phyloP scores from a whole-genome alignment of 2,113 vertebrate species.

The Archocentrus centrarchus region DNA sequence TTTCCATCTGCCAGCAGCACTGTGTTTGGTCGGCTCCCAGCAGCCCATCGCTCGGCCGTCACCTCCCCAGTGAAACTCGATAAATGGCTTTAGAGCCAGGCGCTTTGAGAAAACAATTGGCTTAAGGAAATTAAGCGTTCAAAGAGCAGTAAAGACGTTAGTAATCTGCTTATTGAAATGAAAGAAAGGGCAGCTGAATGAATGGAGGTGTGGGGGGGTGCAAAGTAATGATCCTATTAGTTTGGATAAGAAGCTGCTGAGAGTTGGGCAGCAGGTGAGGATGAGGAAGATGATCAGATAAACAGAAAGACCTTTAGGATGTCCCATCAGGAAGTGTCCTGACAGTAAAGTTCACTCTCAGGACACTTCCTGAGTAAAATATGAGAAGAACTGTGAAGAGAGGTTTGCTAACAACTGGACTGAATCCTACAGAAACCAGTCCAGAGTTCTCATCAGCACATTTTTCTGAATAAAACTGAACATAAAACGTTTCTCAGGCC shows the following conservation, averaged over 20 bases:
- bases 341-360: neutral
- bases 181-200: conserved; percentile 68
- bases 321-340: too few species aligned
- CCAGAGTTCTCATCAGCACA: neutral
- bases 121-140: conserved; percentile 89
- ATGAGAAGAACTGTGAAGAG: neutral
- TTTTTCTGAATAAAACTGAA: neutral
- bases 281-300: conserved; percentile 81
- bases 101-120: conserved; percentile 87
- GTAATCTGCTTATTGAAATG: conserved; percentile 93
- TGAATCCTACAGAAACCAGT: too few species aligned
- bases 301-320: neutral
- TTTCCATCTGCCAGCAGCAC: neutral
- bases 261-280: conserved; percentile 72
- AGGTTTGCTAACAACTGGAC: neutral
- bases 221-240: conserved; percentile 80
- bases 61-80: neutral
- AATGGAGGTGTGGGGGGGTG: conserved; percentile 62
- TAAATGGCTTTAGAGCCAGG: conserved; percentile 61
- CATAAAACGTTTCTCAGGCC: too few species aligned
- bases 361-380: neutral
- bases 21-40: too few species aligned
- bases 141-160: conserved; percentile 89
- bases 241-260: conserved; percentile 74
- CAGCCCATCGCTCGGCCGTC: neutral